Conservation (phyloP, 2,888 invertebrate species). For the Diaprepes abbreviatus region DNA sequence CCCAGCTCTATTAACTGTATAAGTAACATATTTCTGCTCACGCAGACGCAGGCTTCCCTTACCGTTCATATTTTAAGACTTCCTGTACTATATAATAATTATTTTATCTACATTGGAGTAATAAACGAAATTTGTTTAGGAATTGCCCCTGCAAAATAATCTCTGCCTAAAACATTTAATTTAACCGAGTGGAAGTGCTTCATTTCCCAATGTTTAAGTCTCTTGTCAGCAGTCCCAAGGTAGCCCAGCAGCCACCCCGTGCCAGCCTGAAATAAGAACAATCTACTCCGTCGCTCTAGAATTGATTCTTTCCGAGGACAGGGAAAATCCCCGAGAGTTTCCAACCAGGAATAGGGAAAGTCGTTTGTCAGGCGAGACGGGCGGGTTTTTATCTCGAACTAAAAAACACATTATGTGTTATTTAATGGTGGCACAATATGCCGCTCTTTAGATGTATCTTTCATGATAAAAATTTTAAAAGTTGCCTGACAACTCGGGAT, state of each 20-base stretch:
- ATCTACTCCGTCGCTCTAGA: slow-evolving; percentile 11
- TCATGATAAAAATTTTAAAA: slow-evolving; percentile 12
- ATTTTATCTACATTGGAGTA: too few relatives aligned
- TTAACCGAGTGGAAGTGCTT: slow-evolving; percentile 23
- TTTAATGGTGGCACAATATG: slow-evolving; percentile 23
- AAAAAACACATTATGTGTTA: slow-evolving; percentile 31
- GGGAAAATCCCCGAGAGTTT: slow-evolving; percentile 23
- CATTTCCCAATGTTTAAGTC: slow-evolving; percentile 24
- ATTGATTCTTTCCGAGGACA: slow-evolving; percentile 32
- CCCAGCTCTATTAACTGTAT: too few relatives aligned
- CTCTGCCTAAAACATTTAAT: slow-evolving; percentile 29
- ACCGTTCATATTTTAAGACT: too few relatives aligned
- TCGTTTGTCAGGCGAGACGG: slow-evolving; percentile 26
- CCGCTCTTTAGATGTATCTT: slow-evolving; percentile 11
- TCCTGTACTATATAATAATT: too few relatives aligned
- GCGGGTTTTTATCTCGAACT: slow-evolving; percentile 14
- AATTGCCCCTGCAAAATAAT: too few relatives aligned
- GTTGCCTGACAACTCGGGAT: neutral
- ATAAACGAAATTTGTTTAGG: too few relatives aligned
- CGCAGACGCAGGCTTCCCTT: too few relatives aligned
- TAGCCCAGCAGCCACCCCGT: neutral
- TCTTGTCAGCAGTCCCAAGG: slow-evolving; percentile 24
- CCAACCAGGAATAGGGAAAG: slow-evolving; percentile 24
- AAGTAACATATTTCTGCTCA: too few relatives aligned
- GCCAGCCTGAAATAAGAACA: slow-evolving; percentile 25